Base-by-base conservation (phyloP, 2,797 vertebrate genomes). In the Pitangus sulphuratus region DNA sequence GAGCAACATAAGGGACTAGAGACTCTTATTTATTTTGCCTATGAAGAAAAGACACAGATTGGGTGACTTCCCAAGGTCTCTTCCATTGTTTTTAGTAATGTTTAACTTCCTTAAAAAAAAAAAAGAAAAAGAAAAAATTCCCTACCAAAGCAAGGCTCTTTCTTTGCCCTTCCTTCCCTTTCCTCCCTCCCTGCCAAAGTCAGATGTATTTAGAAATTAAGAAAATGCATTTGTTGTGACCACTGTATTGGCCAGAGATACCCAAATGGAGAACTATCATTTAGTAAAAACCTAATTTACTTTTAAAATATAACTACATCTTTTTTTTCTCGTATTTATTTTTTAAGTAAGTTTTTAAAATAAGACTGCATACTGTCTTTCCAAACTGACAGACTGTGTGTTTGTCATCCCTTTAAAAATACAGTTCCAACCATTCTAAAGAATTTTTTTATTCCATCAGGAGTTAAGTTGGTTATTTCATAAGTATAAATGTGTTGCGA, bases 181-280 rank as follows among this genome's bases (percentile, higher is more conserved):
- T 76, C 2, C 11, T 90, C 4, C 7, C 4, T 35, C 0, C 0
- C 14, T 2, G 6, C 7, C 12, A 12, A 79, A 61, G 7, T 53
- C 53, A 53, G 25, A 54, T 48, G 35, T 37, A 37, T 40, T 90
- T 65, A 60, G 22, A 86, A 88, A 61, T 39, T 0, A 87, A 71
- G 33, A 74, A 87, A 57, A 88, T 20, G 2, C 3, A 28, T 75
- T 85, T 94, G 2, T 62, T 90, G n/a, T 76, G 54, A 54, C 37
- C 9, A 9, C 18, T 79, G 5, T 64, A 37, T 71, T 85, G 33
- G 6, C 12, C 64, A 93, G 33, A 84, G 35, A 12, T 93, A 22
- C 20, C 25, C 42, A 81, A 56, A 44, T 2, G 50, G 35, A 69
- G 31, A 89, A 45, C 14, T 66, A 0, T 28, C 3, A 37, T 51